A percentile compares a stretch with the other conserved stretches of the same genome.
Conservation (phyloP, 2,113 vertebrate genomes). For the Nymphicus hollandicus region DNA sequence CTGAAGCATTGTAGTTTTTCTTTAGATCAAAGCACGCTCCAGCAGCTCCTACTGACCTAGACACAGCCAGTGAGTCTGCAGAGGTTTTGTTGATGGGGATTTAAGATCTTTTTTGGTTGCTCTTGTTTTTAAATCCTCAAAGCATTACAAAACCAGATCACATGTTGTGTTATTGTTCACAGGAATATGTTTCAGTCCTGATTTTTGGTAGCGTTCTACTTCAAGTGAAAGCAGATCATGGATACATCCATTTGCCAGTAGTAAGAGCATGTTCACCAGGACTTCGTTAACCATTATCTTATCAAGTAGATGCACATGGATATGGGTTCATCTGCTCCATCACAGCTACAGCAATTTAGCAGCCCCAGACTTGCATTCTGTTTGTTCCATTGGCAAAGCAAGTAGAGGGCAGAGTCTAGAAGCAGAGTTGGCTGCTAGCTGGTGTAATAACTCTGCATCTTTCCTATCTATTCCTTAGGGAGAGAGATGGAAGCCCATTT, state of each 20-base stretch:
- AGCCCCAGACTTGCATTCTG: rapidly evolving
- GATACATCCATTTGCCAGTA: not conserved
- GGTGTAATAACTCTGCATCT: not conserved
- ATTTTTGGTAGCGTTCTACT: not conserved
- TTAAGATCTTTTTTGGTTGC: rapidly evolving
- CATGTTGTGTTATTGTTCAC: not conserved
- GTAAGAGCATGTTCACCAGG: not conserved
- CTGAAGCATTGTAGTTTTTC: not conserved
- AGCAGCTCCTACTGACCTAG: not conserved
- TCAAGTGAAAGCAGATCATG: not conserved
- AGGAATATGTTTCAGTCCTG: not conserved
- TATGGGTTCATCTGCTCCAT: not conserved
- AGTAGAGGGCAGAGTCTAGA: not conserved
- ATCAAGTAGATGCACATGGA: not conserved
- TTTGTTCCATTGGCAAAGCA: rapidly evolving
- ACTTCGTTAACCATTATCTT: not conserved
- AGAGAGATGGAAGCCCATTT: not conserved
- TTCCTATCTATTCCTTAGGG: rapidly evolving
- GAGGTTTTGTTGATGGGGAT: not conserved
- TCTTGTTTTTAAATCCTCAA: not conserved
- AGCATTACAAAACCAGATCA: not conserved
- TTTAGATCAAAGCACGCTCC: not conserved
- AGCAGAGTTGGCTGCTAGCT: not conserved
- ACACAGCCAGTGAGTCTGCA: not conserved
- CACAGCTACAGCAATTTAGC: rapidly evolving